A percentile compares a stretch with the other conserved stretches of the same genome.
Conservation (phyloP, 1,140 invertebrate species). For the Scaptomyza montana region DNA sequence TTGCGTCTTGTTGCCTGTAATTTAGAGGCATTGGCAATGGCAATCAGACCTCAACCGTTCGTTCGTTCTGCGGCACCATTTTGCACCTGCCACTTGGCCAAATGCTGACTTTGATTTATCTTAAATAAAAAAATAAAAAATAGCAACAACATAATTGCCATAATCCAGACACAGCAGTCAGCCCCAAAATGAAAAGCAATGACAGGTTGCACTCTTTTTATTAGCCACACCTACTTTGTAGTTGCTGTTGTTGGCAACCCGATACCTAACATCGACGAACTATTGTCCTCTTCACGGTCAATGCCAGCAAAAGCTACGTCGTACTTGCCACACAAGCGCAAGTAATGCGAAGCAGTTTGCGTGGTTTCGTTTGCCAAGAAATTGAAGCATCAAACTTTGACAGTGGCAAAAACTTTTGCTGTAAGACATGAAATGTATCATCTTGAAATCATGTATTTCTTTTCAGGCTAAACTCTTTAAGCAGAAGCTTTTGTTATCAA, state of each 20-base stretch:
- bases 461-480: no score
- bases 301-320: slow-evolving; percentile 26
- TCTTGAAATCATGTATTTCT: no score
- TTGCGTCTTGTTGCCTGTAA: slow-evolving; percentile 44
- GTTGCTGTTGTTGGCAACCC: slow-evolving; percentile 40
- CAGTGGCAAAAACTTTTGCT: no score
- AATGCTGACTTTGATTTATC: slow-evolving; percentile 27
- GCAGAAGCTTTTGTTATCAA: no score
- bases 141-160: slow-evolving; percentile 53
- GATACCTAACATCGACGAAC: slow-evolving; percentile 31
- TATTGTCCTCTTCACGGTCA: slow-evolving; percentile 48
- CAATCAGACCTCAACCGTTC: slow-evolving; percentile 75
- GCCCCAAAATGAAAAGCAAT: slow-evolving; percentile 3
- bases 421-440: no score
- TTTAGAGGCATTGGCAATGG: slow-evolving; percentile 51
- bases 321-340: slow-evolving; percentile 62
- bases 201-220: slow-evolving; percentile 26
- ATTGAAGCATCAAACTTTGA: slow-evolving; percentile 35
- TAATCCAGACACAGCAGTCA: slow-evolving; percentile 44
- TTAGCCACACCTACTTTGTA: slow-evolving; percentile 3
- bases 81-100: slow-evolving; percentile 50
- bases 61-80: slow-evolving; percentile 58
- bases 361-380: slow-evolving; percentile 60
- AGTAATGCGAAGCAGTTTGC: slow-evolving; percentile 65
- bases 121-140: neutral